phyloP scores from a whole-genome alignment of 1,140 invertebrate species.

The Globodera ellingtonae region DNA sequence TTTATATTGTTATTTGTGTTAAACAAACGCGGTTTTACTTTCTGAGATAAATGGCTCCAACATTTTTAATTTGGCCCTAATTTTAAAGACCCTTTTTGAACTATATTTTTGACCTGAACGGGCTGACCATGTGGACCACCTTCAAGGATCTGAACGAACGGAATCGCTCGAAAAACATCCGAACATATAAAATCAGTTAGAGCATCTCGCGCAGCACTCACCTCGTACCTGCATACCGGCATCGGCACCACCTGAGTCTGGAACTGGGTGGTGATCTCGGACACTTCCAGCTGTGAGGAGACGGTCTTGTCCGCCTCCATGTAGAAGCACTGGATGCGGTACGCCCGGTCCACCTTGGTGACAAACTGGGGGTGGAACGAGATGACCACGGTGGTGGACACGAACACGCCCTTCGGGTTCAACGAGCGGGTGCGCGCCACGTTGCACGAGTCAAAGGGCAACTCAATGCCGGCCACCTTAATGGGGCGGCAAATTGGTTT shows the following conservation, averaged over 20 bases:
- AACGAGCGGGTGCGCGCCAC: conserved; percentile 64
- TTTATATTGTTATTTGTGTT: no score
- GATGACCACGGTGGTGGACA: conserved; percentile 65
- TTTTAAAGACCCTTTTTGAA: no score
- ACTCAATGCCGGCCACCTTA: conserved; percentile 62
- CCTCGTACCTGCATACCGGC: conserved; percentile 64
- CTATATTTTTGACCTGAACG: conserved; percentile 28
- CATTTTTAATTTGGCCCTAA: no score
- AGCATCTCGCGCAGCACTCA: conserved; percentile 19
- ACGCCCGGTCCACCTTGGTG: conserved; percentile 65
- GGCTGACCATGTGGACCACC: conserved; percentile 64
- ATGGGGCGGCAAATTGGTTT: no score
- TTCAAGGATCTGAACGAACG: conserved; percentile 55
- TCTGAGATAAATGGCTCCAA: no score
- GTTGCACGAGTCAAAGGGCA: conserved; percentile 65
- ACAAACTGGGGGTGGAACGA: conserved; percentile 65
- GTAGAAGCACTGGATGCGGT: conserved; percentile 66
- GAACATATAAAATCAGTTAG: neutral
- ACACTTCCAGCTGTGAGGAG: conserved; percentile 61
- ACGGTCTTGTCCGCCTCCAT: conserved; percentile 66
- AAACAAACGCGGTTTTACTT: no score
- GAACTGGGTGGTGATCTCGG: conserved; percentile 64
- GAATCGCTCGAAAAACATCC: neutral
- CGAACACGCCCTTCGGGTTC: conserved; percentile 64
- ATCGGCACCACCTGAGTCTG: conserved; percentile 65